Conservation (phyloP, 2,797 vertebrate species). For the Lindbergichthys nudifrons region DNA sequence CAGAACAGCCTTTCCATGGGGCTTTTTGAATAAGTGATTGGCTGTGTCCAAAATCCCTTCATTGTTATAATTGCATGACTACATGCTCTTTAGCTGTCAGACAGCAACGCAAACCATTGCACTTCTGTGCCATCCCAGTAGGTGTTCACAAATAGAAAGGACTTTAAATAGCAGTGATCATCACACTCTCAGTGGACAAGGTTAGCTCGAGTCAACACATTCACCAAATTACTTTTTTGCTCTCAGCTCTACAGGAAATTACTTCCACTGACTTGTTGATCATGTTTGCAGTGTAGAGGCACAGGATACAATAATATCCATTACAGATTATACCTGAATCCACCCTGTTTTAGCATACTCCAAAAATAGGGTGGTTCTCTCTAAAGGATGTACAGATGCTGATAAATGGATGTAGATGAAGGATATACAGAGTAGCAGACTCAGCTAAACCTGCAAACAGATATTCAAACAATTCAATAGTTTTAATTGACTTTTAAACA, state of each 20-base stretch:
- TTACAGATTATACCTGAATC: background rate
- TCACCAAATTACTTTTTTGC: background rate
- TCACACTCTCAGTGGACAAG: background rate
- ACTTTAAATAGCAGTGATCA: background rate
- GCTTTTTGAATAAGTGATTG: background rate
- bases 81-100: background rate
- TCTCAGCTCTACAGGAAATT: conserved; percentile 1
- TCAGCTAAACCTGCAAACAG: background rate
- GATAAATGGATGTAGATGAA: background rate
- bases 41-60: background rate
- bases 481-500: background rate
- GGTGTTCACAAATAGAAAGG: background rate
- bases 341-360: background rate
- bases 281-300: background rate
- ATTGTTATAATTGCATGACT: background rate
- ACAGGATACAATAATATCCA: background rate
- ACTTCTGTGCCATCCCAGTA: background rate
- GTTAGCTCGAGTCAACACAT: background rate
- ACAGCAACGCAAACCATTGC: background rate
- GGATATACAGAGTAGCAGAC: background rate
- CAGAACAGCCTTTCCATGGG: background rate
- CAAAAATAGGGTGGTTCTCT: background rate
- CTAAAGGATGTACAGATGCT: background rate
- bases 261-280: conserved; percentile 1
- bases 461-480: background rate